A percentile compares a stretch with the other conserved stretches of the same genome.
These are phyloP conservation scores for Reticulitermes speratus DNA, from an alignment of 1,140 invertebrate genomes.

Conservation along the genomic window DNA sequence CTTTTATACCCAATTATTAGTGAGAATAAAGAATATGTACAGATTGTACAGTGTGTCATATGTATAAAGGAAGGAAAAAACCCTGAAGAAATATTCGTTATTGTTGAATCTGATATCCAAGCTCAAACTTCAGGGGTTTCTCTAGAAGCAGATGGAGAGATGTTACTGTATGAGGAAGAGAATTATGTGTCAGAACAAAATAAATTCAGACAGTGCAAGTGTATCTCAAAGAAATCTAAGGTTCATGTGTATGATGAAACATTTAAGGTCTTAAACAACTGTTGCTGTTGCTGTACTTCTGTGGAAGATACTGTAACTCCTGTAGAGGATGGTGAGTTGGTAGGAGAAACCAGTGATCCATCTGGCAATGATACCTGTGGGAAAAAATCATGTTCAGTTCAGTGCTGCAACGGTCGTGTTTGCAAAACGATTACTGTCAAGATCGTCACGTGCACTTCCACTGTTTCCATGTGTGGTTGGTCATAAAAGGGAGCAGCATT, in stretches of 20 bases:
- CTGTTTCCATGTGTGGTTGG: conserved; percentile 39
- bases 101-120: background rate
- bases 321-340: background rate
- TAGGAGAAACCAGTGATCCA: too few relatives aligned
- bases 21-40: conserved; percentile 35
- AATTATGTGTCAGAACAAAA: background rate
- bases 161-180: background rate
- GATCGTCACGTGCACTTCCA: conserved; percentile 37
- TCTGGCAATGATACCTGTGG: background rate
- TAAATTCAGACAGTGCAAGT: background rate
- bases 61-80: conserved; percentile 35
- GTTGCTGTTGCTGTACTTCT: background rate
- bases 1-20: conserved; percentile 36
- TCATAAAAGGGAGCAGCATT: conserved; percentile 27
- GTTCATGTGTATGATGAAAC: too few relatives aligned
- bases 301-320: background rate
- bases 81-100: background rate
- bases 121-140: background rate
- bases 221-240: too few relatives aligned
- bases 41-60: conserved; percentile 36
- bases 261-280: background rate
- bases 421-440: conserved; percentile 39
- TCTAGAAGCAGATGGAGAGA: background rate
- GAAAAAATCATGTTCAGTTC: background rate
- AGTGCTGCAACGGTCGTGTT: background rate